A percentile compares a stretch with the other conserved stretches of the same genome.
phyloP scores from a whole-genome alignment of 2,113 vertebrate species.

The Arenaria interpres region DNA sequence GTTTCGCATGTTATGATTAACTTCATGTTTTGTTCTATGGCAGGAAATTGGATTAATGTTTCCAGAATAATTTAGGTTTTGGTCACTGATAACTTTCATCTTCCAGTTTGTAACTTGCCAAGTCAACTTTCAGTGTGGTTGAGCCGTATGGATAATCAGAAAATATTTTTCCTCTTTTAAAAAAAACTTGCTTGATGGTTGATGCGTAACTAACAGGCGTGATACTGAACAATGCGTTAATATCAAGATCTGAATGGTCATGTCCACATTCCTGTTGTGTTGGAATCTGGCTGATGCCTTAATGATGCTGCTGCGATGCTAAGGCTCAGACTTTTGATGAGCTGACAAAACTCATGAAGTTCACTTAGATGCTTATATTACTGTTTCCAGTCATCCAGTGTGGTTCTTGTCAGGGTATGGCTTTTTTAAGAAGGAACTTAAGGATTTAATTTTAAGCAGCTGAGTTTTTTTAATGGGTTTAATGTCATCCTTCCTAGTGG shows the following conservation, averaged over 20 bases:
- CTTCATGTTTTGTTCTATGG: conserved; percentile 13
- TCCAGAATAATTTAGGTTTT: conserved; percentile 20
- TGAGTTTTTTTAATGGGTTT: neutral
- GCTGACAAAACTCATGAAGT: neutral
- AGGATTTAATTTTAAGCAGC: neutral
- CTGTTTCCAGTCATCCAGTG: neutral
- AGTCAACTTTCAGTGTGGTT: neutral
- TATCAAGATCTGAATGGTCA: neutral
- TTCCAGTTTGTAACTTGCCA: neutral
- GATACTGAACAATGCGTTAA: neutral
- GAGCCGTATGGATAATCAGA: neutral
- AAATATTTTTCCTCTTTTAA: neutral
- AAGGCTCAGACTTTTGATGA: neutral
- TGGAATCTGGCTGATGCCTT: neutral
- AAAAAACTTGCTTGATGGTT: neutral
- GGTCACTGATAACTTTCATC: neutral
- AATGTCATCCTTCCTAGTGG: neutral
- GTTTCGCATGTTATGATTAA: neutral
- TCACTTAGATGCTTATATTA: neutral
- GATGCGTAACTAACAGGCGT: accelerated
- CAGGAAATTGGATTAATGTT: neutral
- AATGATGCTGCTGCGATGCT: neutral
- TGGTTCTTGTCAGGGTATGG: neutral
- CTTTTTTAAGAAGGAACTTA: neutral
- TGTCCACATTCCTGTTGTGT: neutral